Evolutionary conservation across 2,888 invertebrate genomes (phyloP).

Genomic region (Scaptodrosophila latifasciaeformis): DNA sequence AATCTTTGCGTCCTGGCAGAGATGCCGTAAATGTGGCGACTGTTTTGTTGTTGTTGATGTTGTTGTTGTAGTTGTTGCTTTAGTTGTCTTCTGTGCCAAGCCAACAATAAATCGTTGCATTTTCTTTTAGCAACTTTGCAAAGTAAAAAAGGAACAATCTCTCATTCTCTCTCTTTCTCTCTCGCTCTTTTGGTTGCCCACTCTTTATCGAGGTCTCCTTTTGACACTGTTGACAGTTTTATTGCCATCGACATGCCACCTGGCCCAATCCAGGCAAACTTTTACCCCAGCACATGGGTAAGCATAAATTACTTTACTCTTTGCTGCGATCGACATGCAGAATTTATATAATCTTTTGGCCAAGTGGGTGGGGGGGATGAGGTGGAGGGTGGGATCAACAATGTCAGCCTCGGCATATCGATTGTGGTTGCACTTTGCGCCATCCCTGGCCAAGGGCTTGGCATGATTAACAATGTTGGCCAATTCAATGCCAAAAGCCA

Average conservation of each 20-base stretch:
- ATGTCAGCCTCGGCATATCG: too few species aligned
- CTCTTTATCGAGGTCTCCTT: too few species aligned
- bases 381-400: too few species aligned
- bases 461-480: conserved; percentile 1
- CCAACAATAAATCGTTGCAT: conserved; percentile 44
- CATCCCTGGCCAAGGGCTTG: background rate
- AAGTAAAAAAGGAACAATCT: too few species aligned
- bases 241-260: conserved; percentile 26
- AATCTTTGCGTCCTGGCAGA: conserved; percentile 23
- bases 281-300: background rate
- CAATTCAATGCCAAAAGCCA: conserved; percentile 1
- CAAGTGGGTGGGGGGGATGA: too few species aligned
- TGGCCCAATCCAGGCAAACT: conserved; percentile 12
- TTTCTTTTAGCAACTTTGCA: conserved; percentile 31
- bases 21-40: conserved; percentile 11
- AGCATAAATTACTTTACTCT: conserved; percentile 31
- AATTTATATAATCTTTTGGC: conserved; percentile 23
- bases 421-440: background rate
- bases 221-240: conserved; percentile 42
- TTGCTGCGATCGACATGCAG: conserved; percentile 36
- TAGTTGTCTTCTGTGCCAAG: conserved; percentile 14
- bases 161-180: too few species aligned
- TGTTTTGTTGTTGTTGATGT: conserved; percentile 6
- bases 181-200: background rate
- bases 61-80: conserved; percentile 18